Percentiles rank a stretch among this genome's conserved stretches.
Evolutionary conservation across 2,797 vertebrate genomes (phyloP).

Genomic region (Apogon hyalosoma): DNA sequence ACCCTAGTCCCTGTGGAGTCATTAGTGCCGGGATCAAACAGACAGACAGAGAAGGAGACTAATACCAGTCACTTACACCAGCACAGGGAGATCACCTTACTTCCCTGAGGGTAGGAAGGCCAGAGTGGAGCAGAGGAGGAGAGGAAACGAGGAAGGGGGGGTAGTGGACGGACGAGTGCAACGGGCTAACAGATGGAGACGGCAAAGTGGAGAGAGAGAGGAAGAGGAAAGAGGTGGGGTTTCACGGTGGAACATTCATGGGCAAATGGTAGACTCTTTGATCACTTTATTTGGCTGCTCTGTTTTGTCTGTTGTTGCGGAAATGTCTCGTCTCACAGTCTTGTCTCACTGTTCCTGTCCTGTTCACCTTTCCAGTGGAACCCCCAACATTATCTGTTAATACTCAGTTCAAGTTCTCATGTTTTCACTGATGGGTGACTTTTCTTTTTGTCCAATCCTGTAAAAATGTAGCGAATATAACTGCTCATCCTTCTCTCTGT

Average conservation of each 20-base stretch:
- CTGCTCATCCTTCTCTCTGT: slow-evolving; percentile 62
- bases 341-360: not conserved
- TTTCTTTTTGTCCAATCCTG: slow-evolving; percentile 61
- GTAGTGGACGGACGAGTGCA: slow-evolving; percentile 69
- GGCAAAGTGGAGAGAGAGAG: slow-evolving; percentile 62
- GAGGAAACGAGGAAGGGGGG: slow-evolving; percentile 64
- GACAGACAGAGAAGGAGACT: slow-evolving; percentile 83
- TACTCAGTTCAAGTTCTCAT: slow-evolving; percentile 31
- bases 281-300: slow-evolving; percentile 73
- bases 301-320: slow-evolving; percentile 35
- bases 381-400: slow-evolving; percentile 10
- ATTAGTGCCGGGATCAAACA: slow-evolving; percentile 83
- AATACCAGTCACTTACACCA: slow-evolving; percentile 84
- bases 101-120: slow-evolving; percentile 77
- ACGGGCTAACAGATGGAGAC: slow-evolving; percentile 76
- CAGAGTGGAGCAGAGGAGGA: slow-evolving; percentile 68
- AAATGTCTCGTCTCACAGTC: slow-evolving; percentile 28
- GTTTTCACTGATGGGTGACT: slow-evolving; percentile 42
- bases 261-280: slow-evolving; percentile 70
- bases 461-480: slow-evolving; percentile 61
- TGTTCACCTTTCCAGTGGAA: not conserved
- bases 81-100: slow-evolving; percentile 79
- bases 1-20: slow-evolving; percentile 81
- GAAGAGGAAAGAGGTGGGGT: slow-evolving; percentile 69
- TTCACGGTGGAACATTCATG: slow-evolving; percentile 69